These are phyloP conservation scores for Andricus quercusramuli DNA, from an alignment of 2,888 invertebrate genomes.

Conservation along the genomic window DNA sequence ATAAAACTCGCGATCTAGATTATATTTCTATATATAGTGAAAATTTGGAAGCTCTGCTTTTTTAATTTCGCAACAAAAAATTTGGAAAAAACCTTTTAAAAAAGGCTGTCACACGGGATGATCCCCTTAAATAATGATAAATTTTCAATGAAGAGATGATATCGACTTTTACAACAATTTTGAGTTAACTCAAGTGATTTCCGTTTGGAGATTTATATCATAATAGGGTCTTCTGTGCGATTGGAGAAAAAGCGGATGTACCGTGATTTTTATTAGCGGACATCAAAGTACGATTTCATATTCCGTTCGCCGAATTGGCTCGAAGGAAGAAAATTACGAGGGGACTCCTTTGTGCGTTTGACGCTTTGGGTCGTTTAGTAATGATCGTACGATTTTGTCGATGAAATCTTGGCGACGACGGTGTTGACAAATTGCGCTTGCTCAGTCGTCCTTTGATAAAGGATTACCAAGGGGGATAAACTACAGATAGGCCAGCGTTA, in stretches of 20 bases:
- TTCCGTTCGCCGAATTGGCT: slow-evolving; percentile 39
- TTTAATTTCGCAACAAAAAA: too few relatives aligned
- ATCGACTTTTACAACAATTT: neutral
- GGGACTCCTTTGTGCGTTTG: slow-evolving; percentile 44
- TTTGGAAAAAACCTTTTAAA: too few relatives aligned
- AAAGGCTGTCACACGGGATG: too few relatives aligned
- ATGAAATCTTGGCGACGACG: slow-evolving; percentile 50
- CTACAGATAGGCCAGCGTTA: slow-evolving; percentile 48
- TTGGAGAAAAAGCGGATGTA: slow-evolving; percentile 27
- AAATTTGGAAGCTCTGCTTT: too few relatives aligned
- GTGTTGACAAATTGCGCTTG: slow-evolving; percentile 64
- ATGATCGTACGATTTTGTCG: slow-evolving; percentile 60
- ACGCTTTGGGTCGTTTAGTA: slow-evolving; percentile 49
- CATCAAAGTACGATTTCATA: slow-evolving; percentile 49
- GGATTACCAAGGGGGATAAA: slow-evolving; percentile 58
- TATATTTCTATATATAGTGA: too few relatives aligned
- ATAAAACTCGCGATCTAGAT: too few relatives aligned
- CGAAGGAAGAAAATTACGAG: slow-evolving; percentile 25
- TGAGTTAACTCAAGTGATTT: slow-evolving; percentile 4
- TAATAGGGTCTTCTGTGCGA: neutral
- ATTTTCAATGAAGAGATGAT: neutral
- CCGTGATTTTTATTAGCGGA: slow-evolving; percentile 52
- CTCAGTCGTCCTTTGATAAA: slow-evolving; percentile 60
- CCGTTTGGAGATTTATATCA: slow-evolving; percentile 22
- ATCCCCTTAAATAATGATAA: neutral